Conservation (phyloP, 2,113 vertebrate species). For the Riparia riparia region DNA sequence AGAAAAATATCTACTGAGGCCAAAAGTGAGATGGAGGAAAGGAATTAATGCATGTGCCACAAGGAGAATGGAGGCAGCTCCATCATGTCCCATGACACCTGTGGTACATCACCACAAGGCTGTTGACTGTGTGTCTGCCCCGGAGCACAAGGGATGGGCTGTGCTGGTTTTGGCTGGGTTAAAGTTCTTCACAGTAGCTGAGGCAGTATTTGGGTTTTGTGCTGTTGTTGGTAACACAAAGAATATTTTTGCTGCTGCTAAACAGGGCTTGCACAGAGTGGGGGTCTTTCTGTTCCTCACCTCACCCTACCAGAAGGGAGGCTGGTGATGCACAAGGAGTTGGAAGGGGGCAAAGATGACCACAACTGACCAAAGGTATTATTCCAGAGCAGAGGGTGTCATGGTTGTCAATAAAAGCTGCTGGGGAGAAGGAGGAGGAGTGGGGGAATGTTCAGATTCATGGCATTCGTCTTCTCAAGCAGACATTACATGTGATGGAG, state of each 20-base stretch:
- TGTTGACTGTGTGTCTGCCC: background rate
- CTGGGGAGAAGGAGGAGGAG: background rate
- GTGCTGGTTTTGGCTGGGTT: background rate
- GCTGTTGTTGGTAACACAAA: rapidly evolving
- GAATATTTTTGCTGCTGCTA: background rate
- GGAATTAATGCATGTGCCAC: background rate
- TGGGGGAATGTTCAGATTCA: rapidly evolving
- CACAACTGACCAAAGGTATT: background rate
- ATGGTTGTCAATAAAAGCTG: background rate
- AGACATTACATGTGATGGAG: rapidly evolving
- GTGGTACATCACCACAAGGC: background rate
- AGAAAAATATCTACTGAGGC: background rate
- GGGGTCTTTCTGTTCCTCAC: background rate
- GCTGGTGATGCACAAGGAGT: background rate
- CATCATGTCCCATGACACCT: rapidly evolving
- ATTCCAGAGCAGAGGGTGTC: rapidly evolving
- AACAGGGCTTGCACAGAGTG: background rate
- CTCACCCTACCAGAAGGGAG: rapidly evolving
- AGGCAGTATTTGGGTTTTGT: background rate
- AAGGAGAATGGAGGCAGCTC: background rate
- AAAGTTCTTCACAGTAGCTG: background rate
- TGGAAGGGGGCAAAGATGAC: background rate
- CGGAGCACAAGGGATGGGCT: background rate
- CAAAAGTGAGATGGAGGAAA: background rate
- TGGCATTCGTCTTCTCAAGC: background rate